Conservation (phyloP, 2,113 vertebrate species). For the Bubo bubo region DNA sequence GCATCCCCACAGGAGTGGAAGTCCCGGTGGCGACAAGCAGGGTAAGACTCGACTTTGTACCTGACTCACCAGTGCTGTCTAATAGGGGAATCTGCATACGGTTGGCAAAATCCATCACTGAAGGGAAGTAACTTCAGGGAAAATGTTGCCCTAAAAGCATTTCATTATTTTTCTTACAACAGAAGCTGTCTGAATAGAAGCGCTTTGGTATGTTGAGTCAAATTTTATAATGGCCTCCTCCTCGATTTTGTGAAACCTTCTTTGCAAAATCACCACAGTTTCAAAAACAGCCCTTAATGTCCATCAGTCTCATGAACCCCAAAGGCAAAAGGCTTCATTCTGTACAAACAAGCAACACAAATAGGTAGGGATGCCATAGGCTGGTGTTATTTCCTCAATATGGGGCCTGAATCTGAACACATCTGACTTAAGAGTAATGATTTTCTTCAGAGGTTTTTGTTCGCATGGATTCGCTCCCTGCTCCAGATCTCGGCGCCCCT, state of each 20-base stretch:
- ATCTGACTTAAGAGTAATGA: neutral
- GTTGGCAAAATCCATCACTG: neutral
- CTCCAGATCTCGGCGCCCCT: neutral
- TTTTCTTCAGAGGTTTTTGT: neutral
- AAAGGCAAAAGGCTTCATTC: neutral
- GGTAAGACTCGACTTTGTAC: neutral
- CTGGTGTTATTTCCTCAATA: neutral
- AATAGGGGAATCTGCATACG: neutral
- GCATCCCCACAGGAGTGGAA: neutral
- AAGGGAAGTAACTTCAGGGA: neutral
- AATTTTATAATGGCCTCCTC: neutral
- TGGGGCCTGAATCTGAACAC: neutral
- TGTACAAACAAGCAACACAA: fast-evolving
- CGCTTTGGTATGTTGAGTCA: fast-evolving
- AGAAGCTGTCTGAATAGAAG: neutral
- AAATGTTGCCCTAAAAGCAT: neutral
- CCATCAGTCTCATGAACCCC: neutral
- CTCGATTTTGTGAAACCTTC: fast-evolving
- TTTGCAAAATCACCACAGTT: neutral
- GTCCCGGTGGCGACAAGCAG: fast-evolving
- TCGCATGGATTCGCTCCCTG: neutral
- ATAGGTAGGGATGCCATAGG: neutral
- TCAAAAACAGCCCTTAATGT: neutral
- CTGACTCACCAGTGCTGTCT: neutral
- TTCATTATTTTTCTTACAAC: neutral